phyloP scores from a whole-genome alignment of 92 coral and sea anemone species.

The Heliopora coerulea region DNA sequence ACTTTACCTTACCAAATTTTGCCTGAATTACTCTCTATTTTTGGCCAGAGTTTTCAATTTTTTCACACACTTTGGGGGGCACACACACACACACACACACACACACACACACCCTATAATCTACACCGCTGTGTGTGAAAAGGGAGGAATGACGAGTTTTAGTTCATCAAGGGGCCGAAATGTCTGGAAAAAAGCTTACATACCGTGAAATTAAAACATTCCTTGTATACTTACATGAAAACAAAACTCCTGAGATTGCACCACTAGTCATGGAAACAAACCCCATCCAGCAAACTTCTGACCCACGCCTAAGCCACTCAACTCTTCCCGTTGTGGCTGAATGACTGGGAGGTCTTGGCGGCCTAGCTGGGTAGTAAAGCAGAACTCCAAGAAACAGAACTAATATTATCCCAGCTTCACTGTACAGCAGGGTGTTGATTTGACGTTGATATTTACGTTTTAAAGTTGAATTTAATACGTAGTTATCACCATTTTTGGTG shows the following conservation, averaged over 20 bases:
- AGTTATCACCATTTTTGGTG: constrained; percentile 41
- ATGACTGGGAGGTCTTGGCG: constrained; percentile 80
- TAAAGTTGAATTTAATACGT: constrained; percentile 52
- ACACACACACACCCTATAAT: too few species aligned
- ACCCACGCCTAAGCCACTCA: constrained; percentile 52
- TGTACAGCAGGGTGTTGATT: constrained; percentile 77
- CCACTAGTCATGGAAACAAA: constrained; percentile 91
- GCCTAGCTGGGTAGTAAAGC: constrained; percentile 78
- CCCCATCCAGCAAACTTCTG: constrained; percentile 87
- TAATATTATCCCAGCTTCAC: constrained; percentile 70
- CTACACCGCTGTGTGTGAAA: too few species aligned
- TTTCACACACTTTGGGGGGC: too few species aligned
- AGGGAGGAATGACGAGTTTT: too few species aligned
- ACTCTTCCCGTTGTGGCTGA: constrained; percentile 95
- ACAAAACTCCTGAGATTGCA: constrained; percentile 81
- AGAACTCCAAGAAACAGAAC: constrained; percentile 61
- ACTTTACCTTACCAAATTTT: too few species aligned
- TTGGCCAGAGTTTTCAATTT: too few species aligned
- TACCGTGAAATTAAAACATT: too few species aligned
- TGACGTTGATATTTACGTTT: constrained; percentile 46
- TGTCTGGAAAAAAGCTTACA: too few species aligned
- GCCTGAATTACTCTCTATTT: too few species aligned
- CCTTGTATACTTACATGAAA: constrained; percentile 77
- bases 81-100: too few species aligned
- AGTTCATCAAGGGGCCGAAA: too few species aligned